Evolutionary conservation across 2,797 vertebrate species (phyloP), one percentile per base, ranked within the genome.

Genomic region (Mormyrus proboscirostris): DNA sequence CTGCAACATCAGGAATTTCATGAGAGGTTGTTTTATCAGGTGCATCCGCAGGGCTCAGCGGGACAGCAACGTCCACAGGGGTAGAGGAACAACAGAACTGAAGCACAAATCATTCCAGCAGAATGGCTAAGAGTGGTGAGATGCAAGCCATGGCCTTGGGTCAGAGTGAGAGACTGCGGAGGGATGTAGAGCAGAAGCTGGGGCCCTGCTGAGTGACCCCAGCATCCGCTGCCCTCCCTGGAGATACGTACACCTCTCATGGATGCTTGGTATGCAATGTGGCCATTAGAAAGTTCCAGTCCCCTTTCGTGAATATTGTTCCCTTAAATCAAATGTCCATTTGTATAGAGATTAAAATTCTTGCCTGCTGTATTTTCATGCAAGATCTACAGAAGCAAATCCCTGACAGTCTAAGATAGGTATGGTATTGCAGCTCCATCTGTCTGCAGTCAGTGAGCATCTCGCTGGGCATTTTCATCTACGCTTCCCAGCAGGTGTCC

Each of bases 81-180:
- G 93, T 93, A 6, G 33, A 84, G 29, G 29, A 22, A 29, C 62
- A 50, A 29, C 93, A 93, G 94, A 93, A 94, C 87, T 93, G 94
- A 95, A 96, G 96, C 96, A 96, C 96, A 96, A 96, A 94, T 94
- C 73, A 44, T 8, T 79, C 73, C 38, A 19, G 73, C 73, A 19
- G 73, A 79, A 79, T 2, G 29, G 65, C 29, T 33, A 14, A 69
- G 65, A 16, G 65, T 1, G 65, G 65, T 14, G 65, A 73, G 65
- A 38, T 73, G 65, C 65, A 38, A 65, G 4, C 62, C 25, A 4
- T 12, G 62, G 25, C 62, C 62, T 69, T 25, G 14, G 62, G 62
- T 69, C 62, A 29, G 22, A 33, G 62, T 10, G 25, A 69, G 10
- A 38, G 12, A 14, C 65, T 33, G 3, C 29, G 12, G 10, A 73